These are phyloP conservation scores for Microcebus griseorufus DNA, from an alignment of 2,113 vertebrate genomes.

Conservation along the genomic window DNA sequence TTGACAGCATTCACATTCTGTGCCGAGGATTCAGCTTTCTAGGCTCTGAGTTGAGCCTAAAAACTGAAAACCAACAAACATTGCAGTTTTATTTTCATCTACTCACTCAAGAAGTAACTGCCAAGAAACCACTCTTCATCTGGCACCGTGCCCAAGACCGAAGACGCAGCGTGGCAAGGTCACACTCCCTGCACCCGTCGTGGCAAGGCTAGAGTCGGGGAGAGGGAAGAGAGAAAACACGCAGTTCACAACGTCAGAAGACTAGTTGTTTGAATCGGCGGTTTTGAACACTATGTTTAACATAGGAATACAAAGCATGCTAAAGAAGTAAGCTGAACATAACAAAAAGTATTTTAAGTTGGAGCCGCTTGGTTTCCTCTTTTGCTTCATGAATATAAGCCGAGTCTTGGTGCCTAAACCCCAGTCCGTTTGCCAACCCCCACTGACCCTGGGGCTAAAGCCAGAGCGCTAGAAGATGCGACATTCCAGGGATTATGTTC, in stretches of 20 bases:
- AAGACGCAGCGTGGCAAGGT: not conserved
- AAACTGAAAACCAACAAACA: not conserved
- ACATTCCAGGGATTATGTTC: rapidly evolving
- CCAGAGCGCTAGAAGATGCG: rapidly evolving
- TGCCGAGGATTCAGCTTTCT: not conserved
- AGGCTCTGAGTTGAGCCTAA: not conserved
- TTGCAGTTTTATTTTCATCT: not conserved
- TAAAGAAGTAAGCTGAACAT: not conserved
- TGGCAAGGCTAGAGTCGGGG: not conserved
- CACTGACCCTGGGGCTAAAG: not conserved
- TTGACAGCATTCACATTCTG: not conserved
- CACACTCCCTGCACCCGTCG: not conserved
- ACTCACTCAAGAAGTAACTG: not conserved
- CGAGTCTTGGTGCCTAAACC: not conserved
- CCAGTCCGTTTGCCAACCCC: not conserved
- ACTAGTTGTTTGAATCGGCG: not conserved
- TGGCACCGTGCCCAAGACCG: not conserved
- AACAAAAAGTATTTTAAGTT: not conserved
- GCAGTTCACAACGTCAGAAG: not conserved
- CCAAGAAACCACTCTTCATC: slow-evolving; percentile 14
- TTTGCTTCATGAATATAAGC: not conserved
- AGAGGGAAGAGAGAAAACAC: not conserved
- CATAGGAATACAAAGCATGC: not conserved
- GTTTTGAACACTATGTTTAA: not conserved
- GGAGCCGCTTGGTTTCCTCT: not conserved